Conservation (phyloP, 2,113 vertebrate genomes). For the Glaucomys volans region DNA sequence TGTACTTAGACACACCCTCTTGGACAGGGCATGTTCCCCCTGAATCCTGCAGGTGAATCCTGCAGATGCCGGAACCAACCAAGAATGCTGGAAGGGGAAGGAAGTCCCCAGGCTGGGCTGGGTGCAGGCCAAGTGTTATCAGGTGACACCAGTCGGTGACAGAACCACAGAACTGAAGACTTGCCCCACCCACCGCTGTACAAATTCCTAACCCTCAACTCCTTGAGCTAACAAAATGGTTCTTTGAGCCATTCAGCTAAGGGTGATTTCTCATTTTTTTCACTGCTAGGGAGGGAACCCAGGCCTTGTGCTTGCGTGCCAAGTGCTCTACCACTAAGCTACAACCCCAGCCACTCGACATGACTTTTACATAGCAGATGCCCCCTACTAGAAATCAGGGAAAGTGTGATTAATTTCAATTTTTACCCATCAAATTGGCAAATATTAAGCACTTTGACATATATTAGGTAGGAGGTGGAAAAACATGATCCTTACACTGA, state of each 20-base stretch:
- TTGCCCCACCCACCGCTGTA: background rate
- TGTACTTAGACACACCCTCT: rapidly evolving
- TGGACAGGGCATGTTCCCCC: background rate
- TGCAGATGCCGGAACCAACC: background rate
- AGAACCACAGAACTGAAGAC: background rate
- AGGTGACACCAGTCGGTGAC: background rate
- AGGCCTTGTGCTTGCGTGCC: too few species aligned
- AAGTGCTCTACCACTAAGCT: background rate
- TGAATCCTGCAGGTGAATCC: too few species aligned
- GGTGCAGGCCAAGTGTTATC: rapidly evolving
- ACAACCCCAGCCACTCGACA: background rate
- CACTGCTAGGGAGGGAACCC: too few species aligned
- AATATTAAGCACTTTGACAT: background rate
- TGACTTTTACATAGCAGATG: background rate
- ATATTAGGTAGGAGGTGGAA: background rate
- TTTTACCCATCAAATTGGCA: background rate
- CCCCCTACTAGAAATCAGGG: background rate
- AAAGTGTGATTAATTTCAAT: background rate
- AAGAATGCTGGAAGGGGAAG: background rate
- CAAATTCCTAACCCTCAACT: background rate
- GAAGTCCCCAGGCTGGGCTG: background rate
- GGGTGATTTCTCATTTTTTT: background rate
- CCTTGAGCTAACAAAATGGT: background rate
- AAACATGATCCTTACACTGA: background rate
- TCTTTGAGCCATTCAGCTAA: background rate